phyloP scores from a whole-genome alignment of 1,140 invertebrate genomes.

The Bombus ignitus region DNA sequence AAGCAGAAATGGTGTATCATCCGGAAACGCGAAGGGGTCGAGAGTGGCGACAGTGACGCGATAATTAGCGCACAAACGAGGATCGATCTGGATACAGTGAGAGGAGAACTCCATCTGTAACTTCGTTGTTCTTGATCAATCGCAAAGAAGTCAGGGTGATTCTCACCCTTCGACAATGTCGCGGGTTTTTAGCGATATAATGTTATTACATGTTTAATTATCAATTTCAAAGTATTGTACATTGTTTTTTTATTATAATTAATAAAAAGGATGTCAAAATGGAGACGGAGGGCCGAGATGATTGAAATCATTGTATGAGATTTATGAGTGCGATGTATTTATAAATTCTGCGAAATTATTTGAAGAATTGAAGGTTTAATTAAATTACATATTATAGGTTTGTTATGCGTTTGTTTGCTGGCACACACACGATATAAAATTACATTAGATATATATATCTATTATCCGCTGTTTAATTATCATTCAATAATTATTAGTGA shows the following conservation, averaged over 20 bases:
- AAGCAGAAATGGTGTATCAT: constrained; percentile 40
- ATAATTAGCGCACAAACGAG: constrained; percentile 77
- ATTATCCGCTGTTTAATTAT: no score
- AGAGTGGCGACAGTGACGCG: constrained; percentile 70
- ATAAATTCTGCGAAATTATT: neutral
- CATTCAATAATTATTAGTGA: no score
- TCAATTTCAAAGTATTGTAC: neutral
- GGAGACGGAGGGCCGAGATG: neutral
- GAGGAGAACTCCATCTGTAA: neutral
- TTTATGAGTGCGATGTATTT: no score
- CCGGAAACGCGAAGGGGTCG: constrained; percentile 48
- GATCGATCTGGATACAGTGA: constrained; percentile 52
- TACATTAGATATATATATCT: no score
- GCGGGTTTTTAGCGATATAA: neutral
- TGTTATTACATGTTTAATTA: neutral
- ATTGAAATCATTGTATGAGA: neutral
- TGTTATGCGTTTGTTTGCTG: no score
- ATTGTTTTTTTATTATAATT: neutral
- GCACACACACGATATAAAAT: no score
- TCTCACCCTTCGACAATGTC: neutral
- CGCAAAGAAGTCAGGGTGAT: neutral
- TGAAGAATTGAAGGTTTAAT: neutral
- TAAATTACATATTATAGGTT: no score
- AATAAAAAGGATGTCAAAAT: no score
- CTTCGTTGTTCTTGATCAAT: neutral